Evolutionary conservation across 1,140 invertebrate species (phyloP), one percentile per base, ranked within the genome.

Genomic region (Micrasema longulum): DNA sequence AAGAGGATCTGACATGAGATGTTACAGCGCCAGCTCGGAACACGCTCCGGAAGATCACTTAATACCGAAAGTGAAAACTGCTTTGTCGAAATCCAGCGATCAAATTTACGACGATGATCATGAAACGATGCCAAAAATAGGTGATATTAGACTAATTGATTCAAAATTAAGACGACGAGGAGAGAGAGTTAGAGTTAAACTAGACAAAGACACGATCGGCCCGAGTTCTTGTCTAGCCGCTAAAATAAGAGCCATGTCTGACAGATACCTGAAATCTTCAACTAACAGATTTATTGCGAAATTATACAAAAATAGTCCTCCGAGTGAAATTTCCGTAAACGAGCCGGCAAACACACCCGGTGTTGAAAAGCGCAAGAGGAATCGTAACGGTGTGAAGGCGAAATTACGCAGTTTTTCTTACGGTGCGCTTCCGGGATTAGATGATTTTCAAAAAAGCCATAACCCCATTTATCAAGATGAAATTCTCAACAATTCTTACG

Each of bases 361-460:
- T n/a, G 38, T 74, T 5, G 75, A 76, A 66, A 76, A 73, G 57
- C 52, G 69, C 14, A 76, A 76, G 9, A 83, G 83, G 63, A 82
- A 80, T 76, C 81, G 80, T 75, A 85, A 84, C 60, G 83, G 84
- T 16, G 86, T 87, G 0, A 87, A 87, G 74, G 87, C 87, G 18
- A 89, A 91, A 80, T 77, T 91, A 43, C 82, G 92, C 11, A 92
- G 91, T 77, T 92, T 93, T 77, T 93, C 91, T 0, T 93, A 92
- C 72, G 91, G 91, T 1, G 89, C 91, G 2, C 77, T 93, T 43
- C 91, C 91, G 0, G 90, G 90, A 0, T 80, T 93, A 55, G 90
- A 92, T 66, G 91, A 92, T 77, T 88, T 92, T 55, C 87, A 89
- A 72, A 89, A 88, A 73, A 87, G 87, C 68, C 88, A 88, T 67